Conservation (phyloP, 30 jellyfish, hydroid and myxozoan species). For the Hydractinia symbiolongicarpus region DNA sequence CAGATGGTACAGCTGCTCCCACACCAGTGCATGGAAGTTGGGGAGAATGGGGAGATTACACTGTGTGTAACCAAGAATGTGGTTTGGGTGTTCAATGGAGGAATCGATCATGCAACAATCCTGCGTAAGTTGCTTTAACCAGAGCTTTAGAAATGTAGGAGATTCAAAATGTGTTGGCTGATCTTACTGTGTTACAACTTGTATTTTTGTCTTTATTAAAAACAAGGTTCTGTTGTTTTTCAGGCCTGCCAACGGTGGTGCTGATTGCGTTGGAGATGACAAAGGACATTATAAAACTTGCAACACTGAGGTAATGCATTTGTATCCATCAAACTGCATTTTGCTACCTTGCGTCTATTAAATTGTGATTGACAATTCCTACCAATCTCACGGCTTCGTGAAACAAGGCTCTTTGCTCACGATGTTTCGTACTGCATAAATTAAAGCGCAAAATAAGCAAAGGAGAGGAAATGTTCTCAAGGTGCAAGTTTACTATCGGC, state of each 20-base stretch:
- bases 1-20: constrained; percentile 74
- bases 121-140: constrained; percentile 45
- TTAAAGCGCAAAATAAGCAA: too few species aligned
- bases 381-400: too few species aligned
- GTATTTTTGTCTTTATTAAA: too few species aligned
- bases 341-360: too few species aligned
- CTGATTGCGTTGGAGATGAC: constrained; percentile 53
- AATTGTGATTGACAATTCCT: too few species aligned
- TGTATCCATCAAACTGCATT: not conserved
- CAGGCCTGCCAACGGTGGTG: constrained; percentile 80
- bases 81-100: constrained; percentile 92
- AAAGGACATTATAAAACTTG: constrained; percentile 68
- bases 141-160: not conserved
- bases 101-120: constrained; percentile 66
- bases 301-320: constrained; percentile 47
- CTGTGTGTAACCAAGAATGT: constrained; percentile 61
- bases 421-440: too few species aligned
- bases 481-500: too few species aligned
- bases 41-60: constrained; percentile 63
- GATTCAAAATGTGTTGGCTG: too few species aligned
- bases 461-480: too few species aligned
- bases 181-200: too few species aligned
- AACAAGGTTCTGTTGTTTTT: too few species aligned
- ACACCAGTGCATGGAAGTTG: constrained; percentile 81
- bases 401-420: too few species aligned